Evolutionary conservation across 2,888 invertebrate species (phyloP), one percentile per base, ranked within the genome.

Genomic region (Troilus luridus): DNA sequence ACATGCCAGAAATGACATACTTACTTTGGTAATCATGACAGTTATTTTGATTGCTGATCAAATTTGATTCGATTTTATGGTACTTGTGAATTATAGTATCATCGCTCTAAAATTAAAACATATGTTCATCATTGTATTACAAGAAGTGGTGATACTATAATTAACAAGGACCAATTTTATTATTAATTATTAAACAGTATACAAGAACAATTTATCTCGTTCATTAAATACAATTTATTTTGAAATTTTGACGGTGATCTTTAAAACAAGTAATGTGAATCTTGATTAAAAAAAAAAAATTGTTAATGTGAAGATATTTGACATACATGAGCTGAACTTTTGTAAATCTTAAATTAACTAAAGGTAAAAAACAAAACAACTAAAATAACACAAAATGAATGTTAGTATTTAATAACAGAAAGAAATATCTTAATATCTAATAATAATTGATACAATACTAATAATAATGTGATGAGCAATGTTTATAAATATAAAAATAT

Each of bases 401-500:
- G 41, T 19, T 17, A 19, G 19, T 14, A 77, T 77, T 77, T 77
- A 41, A 77, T 77, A 41, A 12, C 5, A 41, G 2, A 17, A 77
- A 41, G 8, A 17, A 9, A 21, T 41, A 77, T 41, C 41, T 85
- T 85, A 85, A 56, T 56, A 56, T 17, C 56, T 85, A 85, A 85
- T 85, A 14, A 56, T 56, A 85, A 85, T 85, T 17, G 19, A 77
- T 41, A 85, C 21, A 56, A 85, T n/a, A 14, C 21, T 58, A 85
- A 85, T 85, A 12, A 85, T 81, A 81, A 41, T 56, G 56, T 85
- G 85, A 54, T 85, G 85, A 85, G 85, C 85, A 85, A 58, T 85
- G 10, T 85, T 58, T 85, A 85, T 56, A 85, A 85, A n/a, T 85
- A 85, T 56, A 85, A 77, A 77, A 77, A 77, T 85, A 85, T 85